Conservation (phyloP, 2,888 invertebrate genomes). For the Ormyrus labotus region DNA sequence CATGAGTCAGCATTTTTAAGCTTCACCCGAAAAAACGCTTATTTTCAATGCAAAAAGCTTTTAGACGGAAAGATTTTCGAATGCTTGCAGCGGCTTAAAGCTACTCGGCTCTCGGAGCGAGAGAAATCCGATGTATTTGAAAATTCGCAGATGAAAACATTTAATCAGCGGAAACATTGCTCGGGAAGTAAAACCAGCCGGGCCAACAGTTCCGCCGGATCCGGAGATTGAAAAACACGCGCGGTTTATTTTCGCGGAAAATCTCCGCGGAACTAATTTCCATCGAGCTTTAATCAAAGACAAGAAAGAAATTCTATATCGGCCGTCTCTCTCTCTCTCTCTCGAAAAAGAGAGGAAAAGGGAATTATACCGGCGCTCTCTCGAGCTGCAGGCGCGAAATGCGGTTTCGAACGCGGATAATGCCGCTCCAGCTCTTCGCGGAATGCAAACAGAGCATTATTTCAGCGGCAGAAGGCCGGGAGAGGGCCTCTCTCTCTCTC, state of each 20-base stretch:
- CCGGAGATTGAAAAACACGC: no score
- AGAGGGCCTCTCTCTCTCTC: neutral
- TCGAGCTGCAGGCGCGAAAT: constrained; percentile 1
- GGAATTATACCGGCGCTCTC: neutral
- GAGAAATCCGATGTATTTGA: no score
- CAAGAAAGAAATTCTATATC: constrained; percentile 5
- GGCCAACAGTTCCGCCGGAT: no score
- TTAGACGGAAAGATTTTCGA: no score
- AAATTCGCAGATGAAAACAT: no score
- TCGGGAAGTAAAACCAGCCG: no score
- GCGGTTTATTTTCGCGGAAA: neutral
- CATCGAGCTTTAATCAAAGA: constrained; percentile 19
- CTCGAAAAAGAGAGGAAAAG: neutral
- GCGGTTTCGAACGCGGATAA: constrained; percentile 12
- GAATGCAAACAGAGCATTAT: constrained; percentile 53
- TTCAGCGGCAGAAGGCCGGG: constrained; percentile 18
- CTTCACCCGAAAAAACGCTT: no score
- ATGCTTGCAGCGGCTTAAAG: no score
- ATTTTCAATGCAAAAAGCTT: no score
- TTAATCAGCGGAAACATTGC: no score
- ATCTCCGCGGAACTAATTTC: constrained; percentile 13
- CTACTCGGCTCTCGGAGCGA: no score
- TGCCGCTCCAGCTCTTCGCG: constrained; percentile 18
- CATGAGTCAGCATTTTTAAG: no score
- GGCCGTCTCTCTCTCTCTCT: neutral